Evolutionary conservation across 2,113 vertebrate genomes (phyloP).

Genomic region (Thermophis baileyi): DNA sequence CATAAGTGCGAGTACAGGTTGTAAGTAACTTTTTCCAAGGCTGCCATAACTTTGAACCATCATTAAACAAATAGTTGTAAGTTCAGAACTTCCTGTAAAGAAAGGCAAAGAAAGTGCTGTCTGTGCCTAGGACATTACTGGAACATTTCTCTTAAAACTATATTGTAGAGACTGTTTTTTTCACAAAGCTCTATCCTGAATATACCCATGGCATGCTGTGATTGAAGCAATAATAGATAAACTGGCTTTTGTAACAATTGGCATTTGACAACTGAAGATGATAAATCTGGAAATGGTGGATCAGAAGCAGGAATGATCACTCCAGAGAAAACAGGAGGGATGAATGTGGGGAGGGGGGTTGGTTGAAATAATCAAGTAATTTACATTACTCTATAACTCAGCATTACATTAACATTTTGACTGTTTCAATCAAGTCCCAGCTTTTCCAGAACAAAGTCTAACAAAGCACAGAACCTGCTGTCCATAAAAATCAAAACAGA

Average conservation of each 20-base stretch:
- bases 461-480: constrained; percentile 37
- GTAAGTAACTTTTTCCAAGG: not conserved
- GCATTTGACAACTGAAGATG: constrained; percentile 13
- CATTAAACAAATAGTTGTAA: not conserved
- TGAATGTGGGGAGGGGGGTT: not conserved
- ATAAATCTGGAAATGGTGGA: constrained; percentile 5
- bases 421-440: constrained; percentile 39
- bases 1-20: not conserved
- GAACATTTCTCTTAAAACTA: not conserved
- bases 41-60: not conserved
- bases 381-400: constrained; percentile 9
- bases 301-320: not conserved
- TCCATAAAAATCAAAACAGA: constrained; percentile 57
- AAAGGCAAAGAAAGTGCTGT: constrained; percentile 31
- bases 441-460: constrained; percentile 25
- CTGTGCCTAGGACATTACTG: not conserved
- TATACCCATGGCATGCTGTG: constrained; percentile 25
- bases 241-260: constrained; percentile 6
- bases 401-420: constrained; percentile 26
- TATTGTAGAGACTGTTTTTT: constrained; percentile 12
- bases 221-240: constrained; percentile 19
- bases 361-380: not conserved
- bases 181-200: constrained; percentile 7
- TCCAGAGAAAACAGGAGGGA: not conserved
- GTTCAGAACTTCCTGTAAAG: not conserved